These are phyloP conservation scores for Eueides isabella DNA, from an alignment of 1,140 invertebrate genomes.

Conservation along the genomic window DNA sequence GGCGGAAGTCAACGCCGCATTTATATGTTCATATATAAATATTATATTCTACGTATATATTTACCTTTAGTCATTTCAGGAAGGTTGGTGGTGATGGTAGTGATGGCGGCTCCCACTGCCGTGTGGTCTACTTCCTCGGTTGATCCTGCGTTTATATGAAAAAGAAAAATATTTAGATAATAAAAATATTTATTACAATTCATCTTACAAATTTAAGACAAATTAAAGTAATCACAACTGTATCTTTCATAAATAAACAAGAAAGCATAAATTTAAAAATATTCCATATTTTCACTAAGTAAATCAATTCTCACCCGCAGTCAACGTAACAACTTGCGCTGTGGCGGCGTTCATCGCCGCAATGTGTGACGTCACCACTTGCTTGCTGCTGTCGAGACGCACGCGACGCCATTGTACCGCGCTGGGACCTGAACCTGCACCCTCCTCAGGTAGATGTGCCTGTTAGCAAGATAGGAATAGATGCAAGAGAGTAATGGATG, in stretches of 20 bases:
- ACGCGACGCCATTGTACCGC: conserved; percentile 97
- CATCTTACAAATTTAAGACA: too few relatives aligned
- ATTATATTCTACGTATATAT: background rate
- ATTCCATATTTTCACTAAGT: too few relatives aligned
- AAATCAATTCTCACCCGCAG: conserved; percentile 84
- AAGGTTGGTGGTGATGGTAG: conserved; percentile 97
- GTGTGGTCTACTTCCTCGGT: conserved; percentile 94
- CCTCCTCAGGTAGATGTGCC: background rate
- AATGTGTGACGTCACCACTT: conserved; percentile 97
- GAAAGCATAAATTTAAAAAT: too few relatives aligned
- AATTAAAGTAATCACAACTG: too few relatives aligned
- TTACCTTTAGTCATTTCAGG: conserved; percentile 95
- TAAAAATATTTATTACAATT: too few relatives aligned
- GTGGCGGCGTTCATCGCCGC: conserved; percentile 99
- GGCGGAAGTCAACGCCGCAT: too few relatives aligned
- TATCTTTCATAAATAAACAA: too few relatives aligned
- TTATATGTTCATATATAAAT: too few relatives aligned
- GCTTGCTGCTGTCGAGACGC: conserved; percentile 96
- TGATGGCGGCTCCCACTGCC: conserved; percentile 98
- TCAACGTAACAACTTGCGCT: conserved; percentile 97
- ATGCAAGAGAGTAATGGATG: too few relatives aligned
- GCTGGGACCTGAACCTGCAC: conserved; percentile 73
- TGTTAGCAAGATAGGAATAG: background rate
- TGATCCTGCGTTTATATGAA: conserved; percentile 71
- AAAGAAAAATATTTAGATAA: too few relatives aligned